phyloP scores from a whole-genome alignment of 2,113 vertebrate species.

The Hemiscyllium ocellatum region DNA sequence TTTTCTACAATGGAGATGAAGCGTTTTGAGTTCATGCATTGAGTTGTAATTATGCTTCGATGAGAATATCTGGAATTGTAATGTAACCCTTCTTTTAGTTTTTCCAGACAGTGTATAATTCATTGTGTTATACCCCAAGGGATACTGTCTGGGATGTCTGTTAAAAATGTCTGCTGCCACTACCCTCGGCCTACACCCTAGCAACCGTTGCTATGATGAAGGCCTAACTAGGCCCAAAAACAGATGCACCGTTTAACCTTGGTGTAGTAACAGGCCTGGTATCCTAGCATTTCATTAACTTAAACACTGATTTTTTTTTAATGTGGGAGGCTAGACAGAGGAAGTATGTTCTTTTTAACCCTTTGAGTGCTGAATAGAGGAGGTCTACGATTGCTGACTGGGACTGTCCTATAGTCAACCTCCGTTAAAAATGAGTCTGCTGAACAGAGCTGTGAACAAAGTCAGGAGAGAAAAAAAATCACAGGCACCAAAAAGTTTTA shows the following conservation, averaged over 20 bases:
- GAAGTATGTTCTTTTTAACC: neutral
- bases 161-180: constrained; percentile 3
- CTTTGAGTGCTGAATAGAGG: neutral
- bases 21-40: neutral
- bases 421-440: neutral
- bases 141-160: constrained; percentile 23
- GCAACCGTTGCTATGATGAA: constrained; percentile 11
- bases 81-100: constrained; percentile 1
- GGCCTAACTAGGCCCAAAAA: constrained; percentile 26
- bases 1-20: neutral
- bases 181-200: neutral
- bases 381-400: neutral
- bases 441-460: neutral
- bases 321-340: neutral
- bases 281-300: constrained; percentile 31
- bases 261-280: neutral
- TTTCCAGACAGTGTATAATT: constrained; percentile 26
- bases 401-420: neutral
- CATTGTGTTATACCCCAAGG: constrained; percentile 17
- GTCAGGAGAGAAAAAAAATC: neutral
- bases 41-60: neutral
- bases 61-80: neutral
- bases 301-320: constrained; percentile 16
- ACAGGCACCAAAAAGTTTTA: too few relatives aligned
- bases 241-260: constrained; percentile 31